phyloP scores from a whole-genome alignment of 1,140 invertebrate genomes.

The Drosophila persimilis region DNA sequence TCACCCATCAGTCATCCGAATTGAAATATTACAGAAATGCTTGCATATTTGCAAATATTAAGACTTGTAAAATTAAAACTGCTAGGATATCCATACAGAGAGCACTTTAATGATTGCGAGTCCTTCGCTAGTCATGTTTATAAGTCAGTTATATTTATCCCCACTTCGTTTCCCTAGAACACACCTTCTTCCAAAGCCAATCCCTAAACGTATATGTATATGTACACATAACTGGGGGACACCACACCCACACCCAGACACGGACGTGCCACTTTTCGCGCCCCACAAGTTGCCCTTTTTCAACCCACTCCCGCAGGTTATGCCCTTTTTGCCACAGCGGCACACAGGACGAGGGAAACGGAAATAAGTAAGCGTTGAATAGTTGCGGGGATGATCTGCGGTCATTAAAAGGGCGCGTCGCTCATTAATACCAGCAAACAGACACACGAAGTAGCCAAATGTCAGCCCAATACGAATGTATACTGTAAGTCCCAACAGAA shows the following conservation, averaged over 20 bases:
- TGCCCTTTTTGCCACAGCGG: constrained; percentile 43
- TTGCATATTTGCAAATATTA: not conserved
- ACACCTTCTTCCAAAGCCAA: constrained; percentile 78
- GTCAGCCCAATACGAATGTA: constrained; percentile 46
- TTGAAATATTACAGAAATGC: not conserved
- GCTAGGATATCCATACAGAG: not conserved
- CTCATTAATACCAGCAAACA: constrained; percentile 50
- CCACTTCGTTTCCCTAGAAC: constrained; percentile 44
- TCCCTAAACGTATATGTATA: constrained; percentile 61
- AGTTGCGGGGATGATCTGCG: constrained; percentile 63
- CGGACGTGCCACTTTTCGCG: constrained; percentile 64
- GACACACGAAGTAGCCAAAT: constrained; percentile 48
- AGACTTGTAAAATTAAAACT: not conserved
- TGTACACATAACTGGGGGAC: constrained; percentile 20
- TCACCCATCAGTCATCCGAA: too few relatives aligned
- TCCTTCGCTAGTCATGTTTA: constrained; percentile 39
- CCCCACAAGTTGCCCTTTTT: constrained; percentile 72
- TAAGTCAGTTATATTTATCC: constrained; percentile 51
- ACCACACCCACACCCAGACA: constrained; percentile 34
- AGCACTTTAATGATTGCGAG: constrained; percentile 8
- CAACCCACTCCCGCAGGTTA: constrained; percentile 30
- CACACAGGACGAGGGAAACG: constrained; percentile 34
- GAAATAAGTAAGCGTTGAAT: constrained; percentile 8
- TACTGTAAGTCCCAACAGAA: constrained; percentile 14
- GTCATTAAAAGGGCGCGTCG: constrained; percentile 75